Base-by-base conservation (phyloP, 2,113 vertebrate genomes). In the Apodemus speciosus region DNA sequence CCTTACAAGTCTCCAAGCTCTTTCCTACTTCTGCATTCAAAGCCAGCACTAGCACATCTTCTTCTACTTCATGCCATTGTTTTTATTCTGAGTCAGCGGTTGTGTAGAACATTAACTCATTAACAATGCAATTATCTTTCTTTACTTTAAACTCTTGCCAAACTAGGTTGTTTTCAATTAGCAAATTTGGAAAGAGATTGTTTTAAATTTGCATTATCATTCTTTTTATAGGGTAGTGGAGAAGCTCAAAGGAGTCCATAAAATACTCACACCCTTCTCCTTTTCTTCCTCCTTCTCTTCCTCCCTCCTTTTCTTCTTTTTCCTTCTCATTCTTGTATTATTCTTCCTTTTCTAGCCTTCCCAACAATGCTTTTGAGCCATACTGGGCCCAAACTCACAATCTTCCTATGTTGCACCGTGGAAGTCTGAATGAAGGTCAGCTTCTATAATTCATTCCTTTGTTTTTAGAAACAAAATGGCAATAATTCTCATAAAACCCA, bases 101-200 rank as follows among this genome's bases (percentile, higher is more conserved):
- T 90, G 56, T 87, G 51, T 51, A 91, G 92, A 94, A 93, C 56
- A 89, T 95, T 93, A 95, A 92, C 58, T 92, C 81, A 94, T 88
- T 94, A 93, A 72, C 58, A 77, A 72, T 49, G 91, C 77, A 88
- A 93, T 90, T 85, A 60, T 58, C 58, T 91, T 96, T 86, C n/a
- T 51, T 89, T 91, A 89, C 21, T 89, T 69, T 89, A 68, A 79
- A 75, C 75, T n/a, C 27, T 87, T 95, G 90, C 69, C 75, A 72
- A 49, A 71, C 9, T 75, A 89, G 46, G 38, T 91, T 90, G 62
- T 71, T 95, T 97, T 93, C 92, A 89, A 75, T 95, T 76, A 85
- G 69, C 32, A 95, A 94, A 94, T 76, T 58, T 91, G 43, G 64
- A 92, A 32, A 89, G 23, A 58, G 16, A 3, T 11, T 79, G 40